Evolutionary conservation across 2,888 invertebrate species (phyloP).

Genomic region (Eustalomyia histrio): DNA sequence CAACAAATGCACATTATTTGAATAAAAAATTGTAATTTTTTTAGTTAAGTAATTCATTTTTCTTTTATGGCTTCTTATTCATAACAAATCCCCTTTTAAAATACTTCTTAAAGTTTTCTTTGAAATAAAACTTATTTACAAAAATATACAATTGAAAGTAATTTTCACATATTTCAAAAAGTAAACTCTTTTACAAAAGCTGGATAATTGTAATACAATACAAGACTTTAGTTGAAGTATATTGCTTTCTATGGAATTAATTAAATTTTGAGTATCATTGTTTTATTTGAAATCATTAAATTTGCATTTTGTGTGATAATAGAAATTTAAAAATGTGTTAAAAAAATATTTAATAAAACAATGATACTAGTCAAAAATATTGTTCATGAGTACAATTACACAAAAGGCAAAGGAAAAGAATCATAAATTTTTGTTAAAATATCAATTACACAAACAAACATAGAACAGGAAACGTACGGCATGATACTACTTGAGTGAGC

Average conservation of each 20-base stretch:
- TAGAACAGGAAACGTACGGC: not conserved
- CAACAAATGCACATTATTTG: too few species aligned
- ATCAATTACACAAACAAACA: not conserved
- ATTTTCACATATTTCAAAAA: not conserved
- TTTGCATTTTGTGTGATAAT: conserved; percentile 25
- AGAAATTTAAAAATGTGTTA: conserved; percentile 24
- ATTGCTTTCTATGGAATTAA: conserved; percentile 14
- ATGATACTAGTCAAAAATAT: too few species aligned
- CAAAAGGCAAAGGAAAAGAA: not conserved
- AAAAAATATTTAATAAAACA: too few species aligned
- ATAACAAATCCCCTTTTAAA: not conserved
- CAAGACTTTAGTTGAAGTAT: not conserved
- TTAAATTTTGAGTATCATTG: conserved; percentile 17
- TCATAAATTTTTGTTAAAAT: not conserved
- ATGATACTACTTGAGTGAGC: not conserved
- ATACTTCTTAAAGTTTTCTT: not conserved
- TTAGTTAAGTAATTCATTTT: not conserved
- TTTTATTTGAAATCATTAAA: conserved; percentile 47
- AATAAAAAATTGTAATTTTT: too few species aligned
- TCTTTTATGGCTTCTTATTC: not conserved
- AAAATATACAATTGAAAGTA: not conserved
- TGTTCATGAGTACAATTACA: not conserved
- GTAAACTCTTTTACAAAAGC: not conserved
- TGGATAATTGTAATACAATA: not conserved
- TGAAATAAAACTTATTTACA: not conserved